These are phyloP conservation scores for Hippocampus comes DNA, from an alignment of 2,113 vertebrate genomes.

Conservation along the genomic window DNA sequence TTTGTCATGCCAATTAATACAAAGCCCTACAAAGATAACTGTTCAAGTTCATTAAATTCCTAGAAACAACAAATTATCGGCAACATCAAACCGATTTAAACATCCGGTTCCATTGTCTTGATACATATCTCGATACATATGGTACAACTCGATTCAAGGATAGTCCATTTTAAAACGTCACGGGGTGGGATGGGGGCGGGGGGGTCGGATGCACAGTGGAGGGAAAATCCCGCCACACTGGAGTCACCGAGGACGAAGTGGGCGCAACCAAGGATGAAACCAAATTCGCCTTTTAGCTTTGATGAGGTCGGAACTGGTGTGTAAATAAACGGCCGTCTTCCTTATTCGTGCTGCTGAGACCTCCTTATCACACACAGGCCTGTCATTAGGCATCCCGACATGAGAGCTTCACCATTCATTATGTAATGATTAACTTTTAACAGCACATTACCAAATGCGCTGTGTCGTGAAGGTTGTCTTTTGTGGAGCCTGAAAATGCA, in stretches of 20 bases:
- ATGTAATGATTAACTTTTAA: conserved; percentile 40
- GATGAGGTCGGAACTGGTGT: conserved; percentile 3
- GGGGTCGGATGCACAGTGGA: not conserved
- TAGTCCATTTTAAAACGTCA: too few relatives aligned
- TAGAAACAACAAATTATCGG: too few relatives aligned
- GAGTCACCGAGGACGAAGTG: not conserved
- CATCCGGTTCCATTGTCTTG: too few relatives aligned
- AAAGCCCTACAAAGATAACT: too few relatives aligned
- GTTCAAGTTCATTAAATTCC: too few relatives aligned
- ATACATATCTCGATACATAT: too few relatives aligned
- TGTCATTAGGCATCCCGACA: not conserved
- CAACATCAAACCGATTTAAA: too few relatives aligned
- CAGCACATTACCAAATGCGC: conserved; percentile 38
- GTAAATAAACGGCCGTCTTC: conserved; percentile 3
- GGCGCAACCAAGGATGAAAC: conserved; percentile 4
- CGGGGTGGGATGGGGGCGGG: not conserved
- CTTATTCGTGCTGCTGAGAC: not conserved
- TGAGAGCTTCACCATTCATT: conserved; percentile 23
- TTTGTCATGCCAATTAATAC: too few relatives aligned
- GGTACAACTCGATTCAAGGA: too few relatives aligned
- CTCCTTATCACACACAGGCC: conserved; percentile 1
- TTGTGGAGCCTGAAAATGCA: conserved; percentile 34
- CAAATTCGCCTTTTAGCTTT: not conserved
- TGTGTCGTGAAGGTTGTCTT: conserved; percentile 39
- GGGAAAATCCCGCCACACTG: not conserved